Evolutionary conservation across 2,888 invertebrate genomes (phyloP), one percentile per base, ranked within the genome.

Genomic region (Himalopsyche japonica): DNA sequence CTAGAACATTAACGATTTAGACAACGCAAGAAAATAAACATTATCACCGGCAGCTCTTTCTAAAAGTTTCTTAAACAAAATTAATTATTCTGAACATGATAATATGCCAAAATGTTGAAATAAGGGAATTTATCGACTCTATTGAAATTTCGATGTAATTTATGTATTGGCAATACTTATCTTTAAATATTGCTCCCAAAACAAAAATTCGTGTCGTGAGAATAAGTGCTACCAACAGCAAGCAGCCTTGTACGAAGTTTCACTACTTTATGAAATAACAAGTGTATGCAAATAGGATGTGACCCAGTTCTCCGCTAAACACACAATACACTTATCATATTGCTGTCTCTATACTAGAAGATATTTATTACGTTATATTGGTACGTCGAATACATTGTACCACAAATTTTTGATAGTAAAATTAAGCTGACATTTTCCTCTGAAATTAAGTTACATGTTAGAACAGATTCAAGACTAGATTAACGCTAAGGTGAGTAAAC

Each of bases 221-320:
- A 77, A 77, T 37, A 24, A 43, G 34, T 70, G 70, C 70, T 70
- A 70, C 70, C 70, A 12, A 70, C 70, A 5, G 57, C 57, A 57
- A 70, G 47, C 57, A 79, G 79, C 77, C 81, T 27, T 83, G 80
- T 20, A 30, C 27, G 24, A 37, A 83, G 83, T 85, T 85, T 85
- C 80, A 80, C 82, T 80, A 85, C 82, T 83, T 83, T 83, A 85
- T 85, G 85, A 85, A 85, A 85, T 85, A 85, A 85, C 84, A 82
- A 83, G 79, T 80, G 82, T 84, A 85, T 85, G 85, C 85, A 85
- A 85, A 85, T 85, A 85, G 85, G 85, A 85, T 85, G 83, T 85
- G 85, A 85, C 85, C 85, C 82, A 80, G 80, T 85, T 85, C 27
- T 70, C 37, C 18, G 47, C 47, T 83, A 83, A 82, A 79, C 79